Evolutionary conservation across 2,888 invertebrate species (phyloP).

Genomic region (Aproaerema taeniolella): DNA sequence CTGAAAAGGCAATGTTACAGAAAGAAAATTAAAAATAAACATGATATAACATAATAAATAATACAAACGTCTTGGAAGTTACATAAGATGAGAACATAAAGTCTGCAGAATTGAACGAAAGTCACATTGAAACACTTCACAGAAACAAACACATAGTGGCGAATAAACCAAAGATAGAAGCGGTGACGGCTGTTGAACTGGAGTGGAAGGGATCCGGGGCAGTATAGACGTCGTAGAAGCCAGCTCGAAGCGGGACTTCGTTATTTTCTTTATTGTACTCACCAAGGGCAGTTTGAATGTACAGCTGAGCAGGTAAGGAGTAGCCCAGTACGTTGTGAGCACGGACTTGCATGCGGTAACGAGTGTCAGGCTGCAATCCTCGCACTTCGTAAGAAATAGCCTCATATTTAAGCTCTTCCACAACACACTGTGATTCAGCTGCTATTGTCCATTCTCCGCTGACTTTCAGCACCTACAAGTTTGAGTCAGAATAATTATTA

Average conservation of each 20-base stretch:
- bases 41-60: slow-evolving; percentile 24
- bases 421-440: slow-evolving; percentile 75
- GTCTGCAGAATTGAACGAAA: background rate
- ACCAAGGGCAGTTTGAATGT: slow-evolving; percentile 93
- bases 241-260: slow-evolving; percentile 62
- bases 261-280: slow-evolving; percentile 79
- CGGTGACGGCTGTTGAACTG: slow-evolving; percentile 42
- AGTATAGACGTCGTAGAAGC: slow-evolving; percentile 72
- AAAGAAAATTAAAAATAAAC: slow-evolving; percentile 32
- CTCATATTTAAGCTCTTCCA: slow-evolving; percentile 78
- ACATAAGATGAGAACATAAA: background rate
- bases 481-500: slow-evolving; percentile 10
- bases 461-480: slow-evolving; percentile 79
- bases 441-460: slow-evolving; percentile 81
- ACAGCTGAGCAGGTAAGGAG: slow-evolving; percentile 86
- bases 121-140: slow-evolving; percentile 32
- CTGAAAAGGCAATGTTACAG: slow-evolving; percentile 24
- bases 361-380: slow-evolving; percentile 85
- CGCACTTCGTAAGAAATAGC: slow-evolving; percentile 82
- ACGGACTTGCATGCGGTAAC: slow-evolving; percentile 88
- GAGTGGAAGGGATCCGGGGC: slow-evolving; percentile 52
- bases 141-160: slow-evolving; percentile 52
- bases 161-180: slow-evolving; percentile 47
- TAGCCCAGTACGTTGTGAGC: slow-evolving; percentile 92
- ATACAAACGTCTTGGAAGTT: slow-evolving; percentile 10